A percentile compares a stretch with the other conserved stretches of the same genome.
Evolutionary conservation across 2,797 vertebrate genomes (phyloP).

Genomic region (Hylomyscus alleni): DNA sequence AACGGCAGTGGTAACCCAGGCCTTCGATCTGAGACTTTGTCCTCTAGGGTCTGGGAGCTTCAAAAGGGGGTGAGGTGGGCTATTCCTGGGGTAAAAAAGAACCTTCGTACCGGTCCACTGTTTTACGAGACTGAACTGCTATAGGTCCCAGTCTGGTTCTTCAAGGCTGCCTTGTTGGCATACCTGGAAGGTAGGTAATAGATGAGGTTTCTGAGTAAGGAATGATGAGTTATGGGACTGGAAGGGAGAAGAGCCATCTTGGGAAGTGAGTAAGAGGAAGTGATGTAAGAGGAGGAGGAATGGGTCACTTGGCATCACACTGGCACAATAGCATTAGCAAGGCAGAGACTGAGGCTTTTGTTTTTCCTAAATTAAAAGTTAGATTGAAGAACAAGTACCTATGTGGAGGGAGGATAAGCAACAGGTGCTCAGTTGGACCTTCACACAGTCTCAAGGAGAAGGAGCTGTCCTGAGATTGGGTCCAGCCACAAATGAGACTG

Average conservation of each 20-base stretch:
- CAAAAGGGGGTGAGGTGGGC: neutral
- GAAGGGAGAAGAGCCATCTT: slow-evolving; percentile 80
- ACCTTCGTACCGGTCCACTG: neutral
- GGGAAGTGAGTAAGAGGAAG: slow-evolving; percentile 89
- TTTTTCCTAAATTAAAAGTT: neutral
- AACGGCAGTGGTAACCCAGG: neutral
- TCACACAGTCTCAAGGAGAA: neutral
- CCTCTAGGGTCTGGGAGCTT: neutral
- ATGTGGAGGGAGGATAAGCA: neutral
- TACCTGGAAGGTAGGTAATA: slow-evolving; percentile 44
- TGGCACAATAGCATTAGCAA: slow-evolving; percentile 1
- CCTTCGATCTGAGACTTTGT: neutral
- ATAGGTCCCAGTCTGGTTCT: neutral
- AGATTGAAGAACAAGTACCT: neutral
- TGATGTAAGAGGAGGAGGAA: slow-evolving; percentile 82
- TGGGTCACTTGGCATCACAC: slow-evolving; percentile 40
- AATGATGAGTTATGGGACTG: slow-evolving; percentile 67
- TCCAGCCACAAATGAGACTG: neutral
- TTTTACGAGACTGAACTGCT: neutral
- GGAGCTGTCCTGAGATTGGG: neutral
- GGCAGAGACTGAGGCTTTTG: neutral
- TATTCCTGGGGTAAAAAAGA: neutral
- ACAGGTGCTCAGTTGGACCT: neutral
- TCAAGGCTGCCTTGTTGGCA: neutral
- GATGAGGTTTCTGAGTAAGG: slow-evolving; percentile 64